Evolutionary conservation across 1,140 invertebrate species (phyloP).

Genomic region (Colletes gigas): DNA sequence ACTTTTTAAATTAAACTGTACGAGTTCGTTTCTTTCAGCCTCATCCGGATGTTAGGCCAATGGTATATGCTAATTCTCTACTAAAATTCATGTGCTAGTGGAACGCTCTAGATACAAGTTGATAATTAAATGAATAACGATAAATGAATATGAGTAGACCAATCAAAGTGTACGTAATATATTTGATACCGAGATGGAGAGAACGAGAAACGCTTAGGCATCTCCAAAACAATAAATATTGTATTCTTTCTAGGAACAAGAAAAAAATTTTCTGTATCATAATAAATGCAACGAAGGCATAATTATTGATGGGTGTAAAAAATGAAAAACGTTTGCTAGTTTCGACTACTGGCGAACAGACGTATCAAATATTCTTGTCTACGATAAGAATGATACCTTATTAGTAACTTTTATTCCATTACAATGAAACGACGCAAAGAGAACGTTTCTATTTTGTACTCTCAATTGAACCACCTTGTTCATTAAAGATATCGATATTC

Average conservation of each 20-base stretch:
- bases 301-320: slow-evolving; percentile 64
- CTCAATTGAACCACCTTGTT: slow-evolving; percentile 61
- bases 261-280: slow-evolving; percentile 57
- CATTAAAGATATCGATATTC: slow-evolving; percentile 55
- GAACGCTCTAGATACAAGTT: slow-evolving; percentile 59
- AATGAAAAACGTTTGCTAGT: slow-evolving; percentile 53
- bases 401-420: slow-evolving; percentile 51
- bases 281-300: slow-evolving; percentile 58
- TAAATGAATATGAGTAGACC: slow-evolving; percentile 71
- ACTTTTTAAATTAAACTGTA: neutral
- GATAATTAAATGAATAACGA: slow-evolving; percentile 65
- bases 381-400: slow-evolving; percentile 37
- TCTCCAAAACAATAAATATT: slow-evolving; percentile 65
- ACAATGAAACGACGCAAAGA: slow-evolving; percentile 33
- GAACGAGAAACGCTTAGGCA: slow-evolving; percentile 63
- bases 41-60: slow-evolving; percentile 98
- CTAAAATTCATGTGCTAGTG: slow-evolving; percentile 84
- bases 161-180: slow-evolving; percentile 76
- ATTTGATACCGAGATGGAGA: slow-evolving; percentile 71
- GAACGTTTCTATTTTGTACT: slow-evolving; percentile 67
- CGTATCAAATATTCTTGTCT: slow-evolving; percentile 46
- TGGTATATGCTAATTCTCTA: slow-evolving; percentile 95
- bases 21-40: slow-evolving; percentile 83
- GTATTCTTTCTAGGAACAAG: slow-evolving; percentile 66
- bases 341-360: slow-evolving; percentile 44